Evolutionary conservation across 1,140 invertebrate genomes (phyloP), one percentile per base, ranked within the genome.

Genomic region (Cardiocondyla obscurior): DNA sequence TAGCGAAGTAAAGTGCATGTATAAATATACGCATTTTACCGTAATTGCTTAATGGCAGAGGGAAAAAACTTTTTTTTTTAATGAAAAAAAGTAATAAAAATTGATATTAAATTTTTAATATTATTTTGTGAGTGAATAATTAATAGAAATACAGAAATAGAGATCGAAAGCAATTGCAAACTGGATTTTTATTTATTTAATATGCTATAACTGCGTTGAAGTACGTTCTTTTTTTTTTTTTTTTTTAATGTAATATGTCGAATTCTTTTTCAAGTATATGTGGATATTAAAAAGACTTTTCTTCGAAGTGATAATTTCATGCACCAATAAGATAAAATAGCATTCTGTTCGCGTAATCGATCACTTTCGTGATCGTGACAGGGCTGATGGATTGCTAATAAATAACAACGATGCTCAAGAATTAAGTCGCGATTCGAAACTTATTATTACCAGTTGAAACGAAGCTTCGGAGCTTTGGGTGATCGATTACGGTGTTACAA

Each of bases 401-500:
- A 74, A 64, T 76, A 30, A 14, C 49, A 39, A 72, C 51, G 30
- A 42, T 36, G 44, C 22, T 67, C 3, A 25, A 1, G 49, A 69
- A 79, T 67, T 53, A 79, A 67, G 33, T 42, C 46, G 33, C 46
- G 25, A 39, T 67, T 77, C 16, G 58, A 69, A 67, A 79, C 22
- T 67, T 79, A 79, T 19, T 65, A 77, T 51, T 64, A 36, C n/a
- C 60, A 10, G 3, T 51, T 76, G 6, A 74, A 25, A n/a, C n/a
- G 28, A 16, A 69, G 36, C n/a, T 73, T 57, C 46, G 46, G 33
- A 77, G 33, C 60, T 77, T 67, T 39, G 30, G 46, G 6, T 69
- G 62, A 79, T 79, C 46, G 44, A 69, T 79, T 55, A 30, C 74
- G 12, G 36, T 55, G 33, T 76, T 79, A 53, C 25, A 53, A 79